A percentile compares a stretch with the other conserved stretches of the same genome.
Conservation (phyloP, 2,888 invertebrate species). For the Actias luna region DNA sequence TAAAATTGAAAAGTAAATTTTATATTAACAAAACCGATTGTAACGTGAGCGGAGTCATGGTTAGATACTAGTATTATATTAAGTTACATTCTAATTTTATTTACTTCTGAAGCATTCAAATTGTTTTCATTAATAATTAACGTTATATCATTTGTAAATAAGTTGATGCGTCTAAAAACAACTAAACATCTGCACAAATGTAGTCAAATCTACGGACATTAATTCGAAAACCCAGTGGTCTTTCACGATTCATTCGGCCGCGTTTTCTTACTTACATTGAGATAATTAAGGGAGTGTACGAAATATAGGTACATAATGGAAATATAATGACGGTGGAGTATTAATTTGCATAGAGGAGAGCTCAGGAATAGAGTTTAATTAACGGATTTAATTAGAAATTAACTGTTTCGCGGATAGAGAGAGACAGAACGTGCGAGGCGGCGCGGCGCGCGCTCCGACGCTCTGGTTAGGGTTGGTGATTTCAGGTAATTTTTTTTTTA, state of each 20-base stretch:
- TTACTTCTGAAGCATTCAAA: too few relatives aligned
- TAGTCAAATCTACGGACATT: neutral
- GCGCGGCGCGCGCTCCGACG: slow-evolving; percentile 43
- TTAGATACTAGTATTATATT: too few relatives aligned
- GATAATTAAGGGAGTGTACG: slow-evolving; percentile 6
- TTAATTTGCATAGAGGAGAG: slow-evolving; percentile 58
- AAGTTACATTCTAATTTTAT: too few relatives aligned
- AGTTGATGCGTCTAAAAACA: too few relatives aligned
- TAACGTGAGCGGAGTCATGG: too few relatives aligned
- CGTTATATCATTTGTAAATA: too few relatives aligned
- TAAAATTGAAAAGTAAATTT: too few relatives aligned
- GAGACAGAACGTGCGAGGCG: slow-evolving; percentile 35
- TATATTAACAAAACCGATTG: too few relatives aligned
- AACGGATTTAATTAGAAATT: slow-evolving; percentile 83
- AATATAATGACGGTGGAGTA: slow-evolving; percentile 60
- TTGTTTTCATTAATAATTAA: too few relatives aligned
- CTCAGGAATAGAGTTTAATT: slow-evolving; percentile 75
- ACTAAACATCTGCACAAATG: too few relatives aligned
- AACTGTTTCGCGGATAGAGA: slow-evolving; percentile 69
- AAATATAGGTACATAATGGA: slow-evolving; percentile 27
- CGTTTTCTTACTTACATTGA: neutral
- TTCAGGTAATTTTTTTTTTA: neutral
- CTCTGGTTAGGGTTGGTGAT: slow-evolving; percentile 43
- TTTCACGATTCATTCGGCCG: too few relatives aligned
- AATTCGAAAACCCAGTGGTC: neutral